Conservation (phyloP, 1,140 invertebrate genomes). For the Hesperophylax magnus region DNA sequence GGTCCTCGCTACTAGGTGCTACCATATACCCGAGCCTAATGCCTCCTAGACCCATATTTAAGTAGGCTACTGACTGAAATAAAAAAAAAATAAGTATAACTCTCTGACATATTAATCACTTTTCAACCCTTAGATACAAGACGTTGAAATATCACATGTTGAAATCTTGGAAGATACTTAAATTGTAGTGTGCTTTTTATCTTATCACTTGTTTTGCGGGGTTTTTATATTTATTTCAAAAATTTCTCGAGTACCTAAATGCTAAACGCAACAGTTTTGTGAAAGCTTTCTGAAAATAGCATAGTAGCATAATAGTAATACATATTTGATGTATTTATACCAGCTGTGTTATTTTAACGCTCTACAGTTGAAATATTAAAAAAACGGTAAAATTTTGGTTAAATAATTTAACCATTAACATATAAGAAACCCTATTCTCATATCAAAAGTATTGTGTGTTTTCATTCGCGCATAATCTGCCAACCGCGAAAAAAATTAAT, state of each 20-base stretch:
- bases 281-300: no score
- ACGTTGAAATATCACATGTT: background rate
- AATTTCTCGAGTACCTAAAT: no score
- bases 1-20: background rate
- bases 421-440: background rate
- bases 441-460: background rate
- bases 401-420: background rate
- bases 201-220: no score
- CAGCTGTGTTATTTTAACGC: no score
- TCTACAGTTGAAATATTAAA: no score
- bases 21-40: constrained; percentile 25
- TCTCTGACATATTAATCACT: background rate
- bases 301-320: no score
- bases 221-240: no score
- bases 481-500: background rate
- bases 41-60: constrained; percentile 37
- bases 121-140: constrained; percentile 10
- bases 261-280: no score
- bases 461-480: background rate
- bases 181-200: no score
- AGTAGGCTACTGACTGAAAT: constrained; percentile 20
- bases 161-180: no score
- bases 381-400: background rate
- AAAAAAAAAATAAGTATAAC: background rate
- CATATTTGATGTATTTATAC: no score